Evolutionary conservation across 2,113 vertebrate species (phyloP).

Genomic region (Burhinus oedicnemus): DNA sequence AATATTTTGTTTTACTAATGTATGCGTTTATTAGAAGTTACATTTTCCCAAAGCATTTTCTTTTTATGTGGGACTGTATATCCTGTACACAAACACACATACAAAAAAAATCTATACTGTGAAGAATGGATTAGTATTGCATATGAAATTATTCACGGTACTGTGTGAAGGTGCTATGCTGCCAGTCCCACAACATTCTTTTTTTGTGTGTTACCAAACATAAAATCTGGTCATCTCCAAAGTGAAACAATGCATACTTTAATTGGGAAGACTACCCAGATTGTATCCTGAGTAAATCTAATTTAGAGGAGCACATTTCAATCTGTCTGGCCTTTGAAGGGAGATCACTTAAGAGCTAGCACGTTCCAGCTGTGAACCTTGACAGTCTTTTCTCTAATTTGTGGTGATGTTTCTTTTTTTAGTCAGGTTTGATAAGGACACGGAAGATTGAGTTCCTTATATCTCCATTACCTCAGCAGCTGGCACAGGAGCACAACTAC

Average conservation of each 20-base stretch:
- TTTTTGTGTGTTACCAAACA: background rate
- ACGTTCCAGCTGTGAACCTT: background rate
- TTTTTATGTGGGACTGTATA: background rate
- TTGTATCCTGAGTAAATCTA: background rate
- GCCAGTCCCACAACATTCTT: background rate
- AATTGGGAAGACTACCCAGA: background rate
- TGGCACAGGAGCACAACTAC: constrained; percentile 89
- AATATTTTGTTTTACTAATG: background rate
- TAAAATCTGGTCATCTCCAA: background rate
- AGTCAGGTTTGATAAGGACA: constrained; percentile 94
- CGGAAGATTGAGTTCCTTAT: constrained; percentile 90
- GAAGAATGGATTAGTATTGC: background rate
- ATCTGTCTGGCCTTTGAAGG: background rate
- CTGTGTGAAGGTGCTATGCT: background rate
- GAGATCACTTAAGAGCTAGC: background rate
- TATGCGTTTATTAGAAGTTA: background rate
- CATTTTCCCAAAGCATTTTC: background rate
- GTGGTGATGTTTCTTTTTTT: constrained; percentile 16
- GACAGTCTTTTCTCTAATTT: background rate
- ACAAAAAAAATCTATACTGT: background rate
- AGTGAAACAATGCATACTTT: background rate
- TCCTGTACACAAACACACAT: background rate
- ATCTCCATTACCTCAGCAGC: constrained; percentile 87
- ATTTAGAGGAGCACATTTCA: no score
- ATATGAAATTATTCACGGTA: background rate